Evolutionary conservation across 2,113 vertebrate species (phyloP), one percentile per base, ranked within the genome.

Genomic region (Panthera leo): DNA sequence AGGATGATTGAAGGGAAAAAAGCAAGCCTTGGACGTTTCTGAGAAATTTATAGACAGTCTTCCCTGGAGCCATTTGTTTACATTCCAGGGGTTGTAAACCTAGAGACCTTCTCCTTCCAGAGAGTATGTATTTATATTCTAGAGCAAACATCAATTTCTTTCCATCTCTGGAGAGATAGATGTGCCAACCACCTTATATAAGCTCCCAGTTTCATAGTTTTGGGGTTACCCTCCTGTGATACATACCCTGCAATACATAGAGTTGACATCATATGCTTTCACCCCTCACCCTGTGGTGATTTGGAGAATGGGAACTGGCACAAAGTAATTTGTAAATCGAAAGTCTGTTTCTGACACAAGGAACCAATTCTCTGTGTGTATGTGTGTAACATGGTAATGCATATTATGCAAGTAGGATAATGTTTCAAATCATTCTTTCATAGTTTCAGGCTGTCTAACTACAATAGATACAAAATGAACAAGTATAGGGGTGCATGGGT

Each of bases 61-160:
- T 85, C n/a, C 65, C 79, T 63, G 39, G 34, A 89, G 51, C 39
- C 51, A 95, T 95, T 94, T 61, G 67, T 93, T 97, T 96, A 93
- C 34, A 79, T 96, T 93, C 51, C 39, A 53, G 5, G 31, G 67
- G 48, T 89, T 91, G 48, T 85, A 93, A 97, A 93, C 91, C 65
- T 13, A 85, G 45, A 92, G 34, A 71, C 31, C 39, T 70, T 94
- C 67, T 85, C 8, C 16, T 39, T n/a, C 31, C 36, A 76, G 83
- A 88, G n/a, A 91, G 5, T 39, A 76, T 53, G 93, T 96, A 87
- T 68, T 96, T 96, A 25, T 94, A 67, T 89, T 87, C 34, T 58
- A 76, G 23, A 91, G 16, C 3, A 93, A 94, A 96, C 34, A 65
- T 71, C n/a, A 84, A 76, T 96, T 94, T 91, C 31, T 93, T 78